Evolutionary conservation across 2,113 vertebrate genomes (phyloP).

Genomic region (Cheirogaleus medius): DNA sequence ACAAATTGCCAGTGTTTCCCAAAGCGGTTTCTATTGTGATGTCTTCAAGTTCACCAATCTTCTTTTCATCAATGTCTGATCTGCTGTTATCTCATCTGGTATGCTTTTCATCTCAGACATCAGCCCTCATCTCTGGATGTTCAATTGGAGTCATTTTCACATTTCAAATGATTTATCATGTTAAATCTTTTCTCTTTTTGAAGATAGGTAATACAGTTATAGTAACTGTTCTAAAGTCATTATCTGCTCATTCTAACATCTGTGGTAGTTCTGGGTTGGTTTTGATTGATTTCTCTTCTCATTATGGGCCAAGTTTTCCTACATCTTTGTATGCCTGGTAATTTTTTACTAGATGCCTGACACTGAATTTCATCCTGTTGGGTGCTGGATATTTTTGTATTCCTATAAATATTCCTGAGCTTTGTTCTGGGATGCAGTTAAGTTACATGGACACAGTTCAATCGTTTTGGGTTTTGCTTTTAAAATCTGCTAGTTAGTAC

Average conservation of each 20-base stretch:
- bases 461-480: not conserved
- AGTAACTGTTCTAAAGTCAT: not conserved
- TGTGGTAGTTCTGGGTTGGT: not conserved
- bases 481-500: not conserved
- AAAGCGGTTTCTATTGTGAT: not conserved
- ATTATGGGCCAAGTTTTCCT: not conserved
- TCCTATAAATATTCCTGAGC: not conserved
- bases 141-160: not conserved
- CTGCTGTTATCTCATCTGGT: not conserved
- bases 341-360: not conserved
- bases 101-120: not conserved
- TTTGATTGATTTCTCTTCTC: not conserved
- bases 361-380: not conserved
- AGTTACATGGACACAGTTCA: not conserved
- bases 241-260: not conserved
- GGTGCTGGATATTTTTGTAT: not conserved
- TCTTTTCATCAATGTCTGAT: not conserved
- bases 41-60: not conserved
- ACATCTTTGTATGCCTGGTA: not conserved
- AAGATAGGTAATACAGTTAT: not conserved
- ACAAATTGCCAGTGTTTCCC: not conserved
- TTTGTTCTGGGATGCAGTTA: not conserved
- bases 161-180: slow-evolving; percentile 10
- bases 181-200: not conserved
- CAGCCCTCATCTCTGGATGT: not conserved